phyloP scores from a whole-genome alignment of 2,113 vertebrate species.

The Callionymus lyra region DNA sequence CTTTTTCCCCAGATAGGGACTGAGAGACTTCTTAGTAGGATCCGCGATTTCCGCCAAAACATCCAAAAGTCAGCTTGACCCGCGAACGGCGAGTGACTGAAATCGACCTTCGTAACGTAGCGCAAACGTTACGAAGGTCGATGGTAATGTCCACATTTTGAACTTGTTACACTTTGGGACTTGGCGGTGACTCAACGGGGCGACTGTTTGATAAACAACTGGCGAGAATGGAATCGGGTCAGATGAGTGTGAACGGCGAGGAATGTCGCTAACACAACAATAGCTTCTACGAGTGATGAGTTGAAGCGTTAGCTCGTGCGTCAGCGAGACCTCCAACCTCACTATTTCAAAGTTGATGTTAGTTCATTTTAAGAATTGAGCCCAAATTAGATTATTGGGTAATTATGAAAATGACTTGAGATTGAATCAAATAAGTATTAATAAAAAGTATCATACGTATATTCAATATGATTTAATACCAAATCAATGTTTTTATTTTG shows the following conservation, averaged over 20 bases:
- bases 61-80: constrained; percentile 23
- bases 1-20: neutral
- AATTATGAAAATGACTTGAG: too few relatives aligned
- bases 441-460: too few relatives aligned
- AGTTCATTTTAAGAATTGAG: too few relatives aligned
- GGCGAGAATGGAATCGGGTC: constrained; percentile 3
- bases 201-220: constrained; percentile 43
- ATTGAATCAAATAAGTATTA: too few relatives aligned
- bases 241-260: constrained; percentile 4
- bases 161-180: constrained; percentile 37
- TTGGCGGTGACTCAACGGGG: constrained; percentile 37
- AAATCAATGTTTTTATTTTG: too few relatives aligned
- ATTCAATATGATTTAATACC: too few relatives aligned
- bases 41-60: neutral
- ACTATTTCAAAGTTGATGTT: too few relatives aligned
- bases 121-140: constrained; percentile 18
- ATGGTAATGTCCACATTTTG: constrained; percentile 42
- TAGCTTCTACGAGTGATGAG: neutral
- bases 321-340: too few relatives aligned
- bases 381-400: too few relatives aligned
- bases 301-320: too few relatives aligned
- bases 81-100: constrained; percentile 26
- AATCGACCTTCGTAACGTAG: too few relatives aligned
- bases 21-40: too few relatives aligned
- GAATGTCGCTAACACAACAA: neutral